Conservation (phyloP, 2,888 invertebrate genomes). For the Petrophora chlorosata region DNA sequence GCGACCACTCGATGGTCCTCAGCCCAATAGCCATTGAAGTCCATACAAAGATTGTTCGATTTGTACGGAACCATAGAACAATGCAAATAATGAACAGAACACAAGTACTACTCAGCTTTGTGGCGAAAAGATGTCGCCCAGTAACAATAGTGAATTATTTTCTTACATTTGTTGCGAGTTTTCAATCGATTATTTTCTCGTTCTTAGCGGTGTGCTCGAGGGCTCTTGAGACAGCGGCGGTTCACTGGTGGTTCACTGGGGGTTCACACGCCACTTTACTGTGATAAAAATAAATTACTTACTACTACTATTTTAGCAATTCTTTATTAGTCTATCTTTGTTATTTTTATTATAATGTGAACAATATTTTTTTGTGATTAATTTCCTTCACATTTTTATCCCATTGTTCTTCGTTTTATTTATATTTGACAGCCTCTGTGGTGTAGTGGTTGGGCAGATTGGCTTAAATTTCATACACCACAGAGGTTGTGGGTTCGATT, state of each 20-base stretch:
- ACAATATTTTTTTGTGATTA: too few relatives aligned
- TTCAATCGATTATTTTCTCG: conserved; percentile 62
- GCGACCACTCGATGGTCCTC: conserved; percentile 55
- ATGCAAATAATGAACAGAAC: conserved; percentile 66
- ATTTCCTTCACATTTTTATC: too few relatives aligned
- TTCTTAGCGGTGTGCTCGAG: conserved; percentile 52
- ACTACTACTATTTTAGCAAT: too few relatives aligned
- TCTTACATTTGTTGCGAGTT: conserved; percentile 77
- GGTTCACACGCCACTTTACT: conserved; percentile 50
- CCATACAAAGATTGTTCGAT: neutral
- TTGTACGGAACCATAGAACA: conserved; percentile 56
- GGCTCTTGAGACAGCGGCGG: conserved; percentile 54
- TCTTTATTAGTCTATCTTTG: too few relatives aligned
- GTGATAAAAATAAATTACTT: conserved; percentile 37
- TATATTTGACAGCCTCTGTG: too few relatives aligned
- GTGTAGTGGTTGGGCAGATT: too few relatives aligned
- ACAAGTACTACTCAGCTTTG: conserved; percentile 65
- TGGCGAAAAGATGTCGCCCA: conserved; percentile 69
- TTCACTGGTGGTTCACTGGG: conserved; percentile 39
- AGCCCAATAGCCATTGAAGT: too few relatives aligned
- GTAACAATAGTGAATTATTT: conserved; percentile 68
- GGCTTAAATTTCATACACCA: too few relatives aligned
- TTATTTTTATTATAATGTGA: neutral
- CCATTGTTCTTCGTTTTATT: too few relatives aligned
- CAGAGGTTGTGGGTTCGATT: too few relatives aligned